Percentiles rank a stretch among this genome's conserved stretches.
Evolutionary conservation across 92 coral and sea anemone species (phyloP).

Genomic region (Porites divaricata): DNA sequence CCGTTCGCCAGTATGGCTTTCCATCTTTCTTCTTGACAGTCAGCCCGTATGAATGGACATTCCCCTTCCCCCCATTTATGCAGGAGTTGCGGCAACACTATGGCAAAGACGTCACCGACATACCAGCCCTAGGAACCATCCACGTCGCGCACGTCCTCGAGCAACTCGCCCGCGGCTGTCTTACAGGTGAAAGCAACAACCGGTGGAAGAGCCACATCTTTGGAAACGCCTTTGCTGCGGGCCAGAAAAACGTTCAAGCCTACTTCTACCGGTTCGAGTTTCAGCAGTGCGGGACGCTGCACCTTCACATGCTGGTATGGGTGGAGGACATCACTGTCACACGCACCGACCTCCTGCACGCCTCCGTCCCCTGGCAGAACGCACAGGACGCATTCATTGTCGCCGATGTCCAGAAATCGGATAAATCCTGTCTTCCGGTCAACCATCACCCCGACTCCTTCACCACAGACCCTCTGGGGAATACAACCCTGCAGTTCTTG

Average conservation of each 20-base stretch:
- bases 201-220: slow-evolving; percentile 54
- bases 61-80: slow-evolving; percentile 63
- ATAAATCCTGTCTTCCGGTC: too few species aligned
- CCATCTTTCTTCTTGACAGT: slow-evolving; percentile 60
- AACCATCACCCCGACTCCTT: too few species aligned
- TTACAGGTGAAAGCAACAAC: slow-evolving; percentile 43
- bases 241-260: background rate
- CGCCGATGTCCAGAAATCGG: too few species aligned
- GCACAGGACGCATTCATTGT: slow-evolving; percentile 3
- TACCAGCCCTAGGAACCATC: slow-evolving; percentile 44
- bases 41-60: slow-evolving; percentile 67
- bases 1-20: slow-evolving; percentile 53
- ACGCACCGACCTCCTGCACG: background rate
- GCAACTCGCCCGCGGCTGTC: slow-evolving; percentile 50
- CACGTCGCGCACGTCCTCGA: slow-evolving; percentile 55
- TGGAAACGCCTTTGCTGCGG: background rate
- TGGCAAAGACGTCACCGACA: slow-evolving; percentile 38
- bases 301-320: slow-evolving; percentile 36
- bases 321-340: background rate
- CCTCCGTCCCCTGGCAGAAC: slow-evolving; percentile 32
- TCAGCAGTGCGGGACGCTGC: slow-evolving; percentile 34
- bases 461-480: too few species aligned
- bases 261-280: slow-evolving; percentile 36
- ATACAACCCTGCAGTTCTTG: background rate
- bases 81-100: background rate